Evolutionary conservation across 2,797 vertebrate genomes (phyloP).

Genomic region (Sebastes melanostomus): DNA sequence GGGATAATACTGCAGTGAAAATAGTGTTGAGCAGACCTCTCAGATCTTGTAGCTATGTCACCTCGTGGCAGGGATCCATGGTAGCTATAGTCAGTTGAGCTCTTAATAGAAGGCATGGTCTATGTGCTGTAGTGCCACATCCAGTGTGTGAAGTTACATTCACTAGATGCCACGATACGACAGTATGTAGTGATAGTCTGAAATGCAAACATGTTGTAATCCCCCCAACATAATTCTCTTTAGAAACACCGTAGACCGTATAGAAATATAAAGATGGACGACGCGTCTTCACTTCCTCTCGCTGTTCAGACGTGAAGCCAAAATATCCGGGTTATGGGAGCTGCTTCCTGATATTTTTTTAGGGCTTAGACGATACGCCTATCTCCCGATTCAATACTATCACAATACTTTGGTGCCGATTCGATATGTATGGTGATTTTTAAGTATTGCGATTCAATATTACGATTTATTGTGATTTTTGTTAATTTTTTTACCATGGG

Average conservation of each 20-base stretch:
- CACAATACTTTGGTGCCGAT: too few species aligned
- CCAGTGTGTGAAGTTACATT: slow-evolving; percentile 20
- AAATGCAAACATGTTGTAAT: slow-evolving; percentile 26
- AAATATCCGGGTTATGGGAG: background rate
- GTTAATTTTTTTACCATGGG: too few species aligned
- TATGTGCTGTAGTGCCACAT: slow-evolving; percentile 31
- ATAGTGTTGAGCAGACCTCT: slow-evolving; percentile 44
- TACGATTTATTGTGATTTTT: too few species aligned
- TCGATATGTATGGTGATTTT: too few species aligned
- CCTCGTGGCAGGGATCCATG: slow-evolving; percentile 40
- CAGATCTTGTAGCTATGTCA: slow-evolving; percentile 47
- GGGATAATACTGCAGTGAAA: slow-evolving; percentile 33
- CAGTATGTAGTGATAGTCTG: slow-evolving; percentile 27
- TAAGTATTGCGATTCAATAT: too few species aligned
- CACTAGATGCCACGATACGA: slow-evolving; percentile 25
- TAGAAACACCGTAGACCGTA: background rate
- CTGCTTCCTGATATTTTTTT: background rate
- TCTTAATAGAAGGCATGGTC: slow-evolving; percentile 13
- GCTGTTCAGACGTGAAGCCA: background rate
- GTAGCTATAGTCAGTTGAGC: slow-evolving; percentile 17
- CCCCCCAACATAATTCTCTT: background rate
- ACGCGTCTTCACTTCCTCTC: background rate
- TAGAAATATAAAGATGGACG: background rate
- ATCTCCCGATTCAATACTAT: too few species aligned
- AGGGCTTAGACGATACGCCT: background rate